Evolutionary conservation across 1,140 invertebrate genomes (phyloP).

Genomic region (Drosophila navojoa): DNA sequence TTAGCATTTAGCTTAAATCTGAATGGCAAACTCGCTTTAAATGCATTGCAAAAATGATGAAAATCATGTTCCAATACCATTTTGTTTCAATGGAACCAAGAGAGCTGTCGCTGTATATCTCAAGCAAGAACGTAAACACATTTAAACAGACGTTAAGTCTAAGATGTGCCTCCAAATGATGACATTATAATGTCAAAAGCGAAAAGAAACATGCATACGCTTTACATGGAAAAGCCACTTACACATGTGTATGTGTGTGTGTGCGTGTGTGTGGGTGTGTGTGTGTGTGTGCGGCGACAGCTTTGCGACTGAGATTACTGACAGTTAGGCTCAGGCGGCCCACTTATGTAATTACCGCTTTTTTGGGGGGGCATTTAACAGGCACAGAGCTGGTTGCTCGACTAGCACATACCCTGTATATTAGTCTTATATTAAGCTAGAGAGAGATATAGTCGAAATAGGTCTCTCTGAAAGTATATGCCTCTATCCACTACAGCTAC

Average conservation of each 20-base stretch:
- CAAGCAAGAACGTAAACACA: background rate
- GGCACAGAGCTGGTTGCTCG: background rate
- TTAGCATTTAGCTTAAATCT: no score
- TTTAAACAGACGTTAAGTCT: background rate
- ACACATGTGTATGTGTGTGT: background rate
- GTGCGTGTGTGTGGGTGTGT: constrained; percentile 9
- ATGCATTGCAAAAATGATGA: no score
- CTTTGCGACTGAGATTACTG: constrained; percentile 34
- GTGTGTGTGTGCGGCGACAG: constrained; percentile 6
- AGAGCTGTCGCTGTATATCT: background rate
- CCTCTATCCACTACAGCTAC: no score
- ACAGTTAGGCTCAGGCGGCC: constrained; percentile 27
- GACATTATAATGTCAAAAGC: constrained; percentile 31
- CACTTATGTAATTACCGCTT: constrained; percentile 53
- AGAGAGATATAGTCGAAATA: no score
- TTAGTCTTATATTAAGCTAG: no score
- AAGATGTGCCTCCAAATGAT: constrained; percentile 26
- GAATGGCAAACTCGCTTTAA: no score
- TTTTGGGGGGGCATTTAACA: constrained; percentile 37
- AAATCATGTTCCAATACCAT: no score
- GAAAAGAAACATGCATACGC: background rate
- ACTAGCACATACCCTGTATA: constrained; percentile 2
- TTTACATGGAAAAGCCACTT: background rate
- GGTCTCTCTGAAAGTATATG: no score
- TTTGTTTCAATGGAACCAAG: background rate